phyloP scores from a whole-genome alignment of 2,797 vertebrate species.

The Melanitta fusca region DNA sequence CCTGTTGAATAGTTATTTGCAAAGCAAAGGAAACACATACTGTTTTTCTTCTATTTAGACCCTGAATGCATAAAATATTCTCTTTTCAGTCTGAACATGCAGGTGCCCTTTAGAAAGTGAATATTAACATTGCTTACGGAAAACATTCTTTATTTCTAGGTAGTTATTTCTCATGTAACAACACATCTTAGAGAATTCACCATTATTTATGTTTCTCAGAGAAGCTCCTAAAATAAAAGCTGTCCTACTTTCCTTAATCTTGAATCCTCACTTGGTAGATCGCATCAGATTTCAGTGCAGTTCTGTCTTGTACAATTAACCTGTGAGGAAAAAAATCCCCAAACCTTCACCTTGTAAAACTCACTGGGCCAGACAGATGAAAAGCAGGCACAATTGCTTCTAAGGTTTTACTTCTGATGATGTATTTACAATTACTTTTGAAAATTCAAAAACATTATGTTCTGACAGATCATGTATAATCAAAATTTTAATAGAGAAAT shows the following conservation, averaged over 20 bases:
- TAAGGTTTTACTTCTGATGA: not conserved
- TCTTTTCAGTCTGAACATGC: not conserved
- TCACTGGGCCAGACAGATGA: not conserved
- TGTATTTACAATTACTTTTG: not conserved
- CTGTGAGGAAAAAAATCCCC: not conserved
- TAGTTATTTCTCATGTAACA: not conserved
- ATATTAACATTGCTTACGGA: not conserved
- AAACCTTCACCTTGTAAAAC: not conserved
- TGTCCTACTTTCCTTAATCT: not conserved
- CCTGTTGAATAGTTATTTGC: conserved; percentile 33
- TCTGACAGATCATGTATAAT: not conserved
- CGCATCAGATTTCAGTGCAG: not conserved
- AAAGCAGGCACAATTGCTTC: not conserved
- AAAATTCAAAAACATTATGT: not conserved
- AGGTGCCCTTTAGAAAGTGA: conserved; percentile 25
- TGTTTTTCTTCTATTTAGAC: not conserved
- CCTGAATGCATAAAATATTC: not conserved
- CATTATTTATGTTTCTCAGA: not conserved
- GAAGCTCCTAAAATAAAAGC: not conserved
- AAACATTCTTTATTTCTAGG: not conserved
- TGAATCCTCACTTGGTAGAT: not conserved
- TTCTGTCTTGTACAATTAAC: not conserved
- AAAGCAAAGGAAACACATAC: not conserved
- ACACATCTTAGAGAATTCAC: not conserved
- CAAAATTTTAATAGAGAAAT: not conserved